These are phyloP conservation scores for Lucinisca nassula DNA, from an alignment of 2,888 invertebrate species.

Conservation along the genomic window DNA sequence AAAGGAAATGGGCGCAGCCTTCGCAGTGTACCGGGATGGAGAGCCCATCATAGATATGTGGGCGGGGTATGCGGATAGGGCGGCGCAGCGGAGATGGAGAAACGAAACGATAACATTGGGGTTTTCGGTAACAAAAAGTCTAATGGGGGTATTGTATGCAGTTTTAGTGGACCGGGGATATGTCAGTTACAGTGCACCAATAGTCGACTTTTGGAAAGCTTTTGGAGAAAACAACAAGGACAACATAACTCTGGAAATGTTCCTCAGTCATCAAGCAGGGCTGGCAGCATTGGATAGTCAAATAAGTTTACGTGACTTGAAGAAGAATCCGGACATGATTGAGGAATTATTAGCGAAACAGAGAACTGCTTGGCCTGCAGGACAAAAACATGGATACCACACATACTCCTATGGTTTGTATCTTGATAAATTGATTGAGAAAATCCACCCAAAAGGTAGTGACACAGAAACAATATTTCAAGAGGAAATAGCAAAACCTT, in stretches of 20 bases:
- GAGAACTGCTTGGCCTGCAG: constrained; percentile 84
- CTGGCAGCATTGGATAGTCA: constrained; percentile 83
- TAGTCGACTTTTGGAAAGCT: constrained; percentile 87
- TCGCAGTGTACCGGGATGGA: constrained; percentile 82
- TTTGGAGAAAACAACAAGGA: constrained; percentile 87
- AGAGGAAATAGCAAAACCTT: constrained; percentile 82
- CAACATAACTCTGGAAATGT: constrained; percentile 85
- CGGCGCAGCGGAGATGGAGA: constrained; percentile 76
- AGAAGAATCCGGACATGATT: constrained; percentile 80
- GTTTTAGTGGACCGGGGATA: constrained; percentile 86
- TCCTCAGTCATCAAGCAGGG: constrained; percentile 86
- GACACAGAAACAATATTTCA: constrained; percentile 85
- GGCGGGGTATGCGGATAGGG: constrained; percentile 84
- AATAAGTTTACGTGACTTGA: constrained; percentile 80
- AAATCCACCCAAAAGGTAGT: constrained; percentile 86
- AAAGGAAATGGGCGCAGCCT: constrained; percentile 75
- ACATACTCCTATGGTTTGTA: constrained; percentile 87
- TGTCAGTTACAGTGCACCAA: constrained; percentile 83
- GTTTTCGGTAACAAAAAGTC: constrained; percentile 76
- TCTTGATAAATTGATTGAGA: constrained; percentile 87
- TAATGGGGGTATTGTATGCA: constrained; percentile 76
- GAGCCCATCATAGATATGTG: constrained; percentile 81
- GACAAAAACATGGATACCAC: constrained; percentile 86
- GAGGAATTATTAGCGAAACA: constrained; percentile 82
- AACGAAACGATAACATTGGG: constrained; percentile 75